Percentiles rank a stretch among this genome's conserved stretches.
These are phyloP conservation scores for Sinhomidia bicolor DNA, from an alignment of 2,888 invertebrate genomes.

Conservation along the genomic window DNA sequence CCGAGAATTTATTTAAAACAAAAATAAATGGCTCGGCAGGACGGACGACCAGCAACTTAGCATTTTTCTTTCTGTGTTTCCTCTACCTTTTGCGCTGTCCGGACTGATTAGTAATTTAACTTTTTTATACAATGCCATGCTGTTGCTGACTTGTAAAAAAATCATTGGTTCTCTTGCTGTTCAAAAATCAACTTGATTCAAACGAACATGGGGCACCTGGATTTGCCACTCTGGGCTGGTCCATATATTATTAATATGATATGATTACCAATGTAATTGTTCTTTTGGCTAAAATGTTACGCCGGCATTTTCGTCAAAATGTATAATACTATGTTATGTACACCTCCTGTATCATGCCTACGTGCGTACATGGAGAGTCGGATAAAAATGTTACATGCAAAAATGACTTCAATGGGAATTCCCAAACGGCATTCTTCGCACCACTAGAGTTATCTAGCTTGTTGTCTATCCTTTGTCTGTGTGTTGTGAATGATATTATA, in stretches of 20 bases:
- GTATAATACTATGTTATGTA: neutral
- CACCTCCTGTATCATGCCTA: neutral
- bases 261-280: slow-evolving; percentile 30
- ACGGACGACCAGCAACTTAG: neutral
- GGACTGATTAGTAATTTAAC: neutral
- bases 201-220: neutral
- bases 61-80: neutral
- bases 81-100: slow-evolving; percentile 4
- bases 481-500: slow-evolving; percentile 24
- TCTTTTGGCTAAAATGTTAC: neutral
- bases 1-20: slow-evolving; percentile 28
- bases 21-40: neutral
- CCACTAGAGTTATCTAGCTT: neutral
- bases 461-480: slow-evolving; percentile 57
- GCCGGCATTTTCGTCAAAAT: neutral
- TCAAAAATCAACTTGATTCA: slow-evolving; percentile 7
- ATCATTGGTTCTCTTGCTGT: neutral
- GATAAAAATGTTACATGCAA: neutral
- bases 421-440: slow-evolving; percentile 66
- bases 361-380: too few relatives aligned
- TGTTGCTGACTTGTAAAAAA: too few relatives aligned
- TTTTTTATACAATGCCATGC: neutral
- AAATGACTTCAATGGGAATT: slow-evolving; percentile 66
- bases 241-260: slow-evolving; percentile 33
- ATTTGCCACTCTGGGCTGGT: slow-evolving; percentile 26